Conservation (phyloP, 2,797 vertebrate species). For the Lithobates sylvaticus region DNA sequence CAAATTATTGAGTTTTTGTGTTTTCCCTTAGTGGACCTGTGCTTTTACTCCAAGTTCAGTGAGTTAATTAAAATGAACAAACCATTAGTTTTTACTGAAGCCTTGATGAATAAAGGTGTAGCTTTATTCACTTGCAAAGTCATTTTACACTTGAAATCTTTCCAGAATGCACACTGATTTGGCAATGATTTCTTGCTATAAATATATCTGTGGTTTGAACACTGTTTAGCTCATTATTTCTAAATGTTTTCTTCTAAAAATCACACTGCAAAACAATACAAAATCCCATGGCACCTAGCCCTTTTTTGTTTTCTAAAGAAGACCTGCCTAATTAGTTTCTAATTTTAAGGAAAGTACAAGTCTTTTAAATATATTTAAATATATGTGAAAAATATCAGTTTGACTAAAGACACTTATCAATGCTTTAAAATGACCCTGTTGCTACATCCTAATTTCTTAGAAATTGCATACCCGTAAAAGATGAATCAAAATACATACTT, state of each 20-base stretch:
- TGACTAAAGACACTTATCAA: too few relatives aligned
- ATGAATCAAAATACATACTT: too few relatives aligned
- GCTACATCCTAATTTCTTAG: too few relatives aligned
- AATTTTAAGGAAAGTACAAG: not conserved
- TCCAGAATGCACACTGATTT: conserved; percentile 10
- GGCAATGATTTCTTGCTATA: not conserved
- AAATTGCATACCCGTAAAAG: too few relatives aligned
- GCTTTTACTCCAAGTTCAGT: not conserved
- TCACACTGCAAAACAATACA: not conserved
- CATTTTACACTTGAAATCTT: conserved; percentile 20
- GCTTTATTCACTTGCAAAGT: conserved; percentile 19
- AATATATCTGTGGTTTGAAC: conserved; percentile 24
- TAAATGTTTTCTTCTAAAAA: not conserved
- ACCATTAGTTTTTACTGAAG: conserved; percentile 27
- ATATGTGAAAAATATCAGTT: not conserved
- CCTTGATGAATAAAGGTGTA: conserved; percentile 9
- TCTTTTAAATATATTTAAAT: not conserved
- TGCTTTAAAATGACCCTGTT: too few relatives aligned
- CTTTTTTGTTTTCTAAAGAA: not conserved
- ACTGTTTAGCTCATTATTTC: conserved; percentile 21
- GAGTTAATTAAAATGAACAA: conserved; percentile 40
- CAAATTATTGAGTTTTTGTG: not conserved
- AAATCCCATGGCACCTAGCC: not conserved
- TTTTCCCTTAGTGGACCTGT: not conserved
- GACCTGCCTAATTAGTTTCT: not conserved